Evolutionary conservation across 2,888 invertebrate genomes (phyloP), one percentile per base, ranked within the genome.

Genomic region (Agrochola macilenta): DNA sequence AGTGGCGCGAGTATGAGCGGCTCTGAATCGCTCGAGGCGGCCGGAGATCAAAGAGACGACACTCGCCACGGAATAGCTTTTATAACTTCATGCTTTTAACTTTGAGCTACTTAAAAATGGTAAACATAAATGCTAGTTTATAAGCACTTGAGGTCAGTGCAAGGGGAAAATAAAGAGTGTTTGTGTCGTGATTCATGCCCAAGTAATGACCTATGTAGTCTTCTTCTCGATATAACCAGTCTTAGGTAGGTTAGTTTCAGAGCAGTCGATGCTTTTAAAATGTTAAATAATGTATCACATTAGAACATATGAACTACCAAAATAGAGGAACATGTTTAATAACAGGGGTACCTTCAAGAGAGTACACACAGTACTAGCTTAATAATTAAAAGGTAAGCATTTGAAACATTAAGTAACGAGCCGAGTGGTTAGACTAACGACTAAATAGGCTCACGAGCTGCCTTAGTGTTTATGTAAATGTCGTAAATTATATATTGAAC

Each of bases 351-450:
- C n/a, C 14, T 54, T 68, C 78, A 52, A 5, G 63, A 39, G 78
- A 78, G 49, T 71, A 58, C 64, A 72, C 58, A 60, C 54, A 63
- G 60, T 54, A 66, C 61, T 68, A 30, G 57, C n/a, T 75, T 73
- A 57, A 81, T 79, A 64, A 81, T 76, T 52, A 79, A 77, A 70
- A 61, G 64, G 49, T 46, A 39, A 76, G 8, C 74, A 79, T 46
- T 14, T 46, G 14, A 46, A 14, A 46, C 46, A 46, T 71, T 76
- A 69, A 74, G 39, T 70, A 75, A 68, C 35, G 39, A 68, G 63
- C 72, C 20, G 39, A 43, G 35, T 20, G 61, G 43, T 63, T 73
- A 46, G 23, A 39, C 39, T 69, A 69, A 71, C n/a, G 30, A 70
- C 52, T 76, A 71, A 78, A 74, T 73, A 73, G 52, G 23, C 52